phyloP scores from a whole-genome alignment of 2,113 vertebrate genomes.

The Pterocles gutturalis region DNA sequence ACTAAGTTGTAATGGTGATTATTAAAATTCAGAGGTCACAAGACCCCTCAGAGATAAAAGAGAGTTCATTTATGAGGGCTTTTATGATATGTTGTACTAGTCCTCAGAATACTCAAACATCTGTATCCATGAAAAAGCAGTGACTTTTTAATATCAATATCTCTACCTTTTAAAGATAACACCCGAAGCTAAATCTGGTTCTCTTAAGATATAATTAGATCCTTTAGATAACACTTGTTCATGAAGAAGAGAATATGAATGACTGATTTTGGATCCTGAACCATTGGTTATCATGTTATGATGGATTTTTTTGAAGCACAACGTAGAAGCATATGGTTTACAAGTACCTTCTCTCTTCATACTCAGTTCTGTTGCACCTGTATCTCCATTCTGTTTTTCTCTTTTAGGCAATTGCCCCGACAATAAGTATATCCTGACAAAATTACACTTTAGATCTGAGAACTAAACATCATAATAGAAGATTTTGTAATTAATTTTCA shows the following conservation, averaged over 20 bases:
- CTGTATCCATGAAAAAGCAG: conserved; percentile 16
- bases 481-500: conserved; percentile 38
- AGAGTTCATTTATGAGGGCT: not conserved
- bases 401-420: conserved; percentile 9
- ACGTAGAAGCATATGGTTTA: not conserved
- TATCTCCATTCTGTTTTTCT: not conserved
- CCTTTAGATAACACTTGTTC: not conserved
- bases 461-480: not conserved
- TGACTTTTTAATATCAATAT: conserved; percentile 51
- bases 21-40: not conserved
- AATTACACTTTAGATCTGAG: not conserved
- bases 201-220: conserved; percentile 18
- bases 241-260: not conserved
- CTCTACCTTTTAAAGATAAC: conserved; percentile 5
- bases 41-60: not conserved
- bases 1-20: not conserved
- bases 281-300: not conserved
- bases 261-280: not conserved
- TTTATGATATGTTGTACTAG: not conserved
- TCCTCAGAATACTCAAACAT: conserved; percentile 12
- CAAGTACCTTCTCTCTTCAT: not conserved
- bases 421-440: conserved; percentile 20
- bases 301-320: not conserved
- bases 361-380: not conserved
- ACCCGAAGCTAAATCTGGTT: conserved; percentile 24